Evolutionary conservation across 2,113 vertebrate genomes (phyloP).

Genomic region (Pygathrix nemaeus): DNA sequence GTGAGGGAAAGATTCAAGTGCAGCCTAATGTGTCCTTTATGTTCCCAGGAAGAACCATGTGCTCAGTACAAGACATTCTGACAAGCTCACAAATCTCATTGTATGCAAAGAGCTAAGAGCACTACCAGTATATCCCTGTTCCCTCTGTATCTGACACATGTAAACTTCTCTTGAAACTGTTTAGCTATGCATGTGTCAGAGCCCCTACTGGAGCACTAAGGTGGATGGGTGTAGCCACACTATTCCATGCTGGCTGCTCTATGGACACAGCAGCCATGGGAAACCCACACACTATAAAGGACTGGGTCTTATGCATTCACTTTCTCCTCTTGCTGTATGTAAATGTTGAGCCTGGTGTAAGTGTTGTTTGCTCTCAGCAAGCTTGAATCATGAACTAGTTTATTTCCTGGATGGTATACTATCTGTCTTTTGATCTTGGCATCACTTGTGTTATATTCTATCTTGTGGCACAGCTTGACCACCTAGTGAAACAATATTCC

Average conservation of each 20-base stretch:
- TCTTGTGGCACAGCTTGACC: not conserved
- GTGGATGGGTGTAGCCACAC: accelerated
- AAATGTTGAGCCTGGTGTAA: not conserved
- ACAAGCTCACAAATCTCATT: not conserved
- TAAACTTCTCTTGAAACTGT: not conserved
- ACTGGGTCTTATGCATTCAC: not conserved
- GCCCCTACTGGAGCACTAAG: not conserved
- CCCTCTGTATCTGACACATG: no score
- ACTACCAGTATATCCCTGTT: not conserved
- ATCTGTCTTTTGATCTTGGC: not conserved
- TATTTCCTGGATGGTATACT: not conserved
- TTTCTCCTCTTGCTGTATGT: not conserved
- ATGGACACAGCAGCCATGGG: no score
- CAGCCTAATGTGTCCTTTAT: not conserved
- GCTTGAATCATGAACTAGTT: not conserved
- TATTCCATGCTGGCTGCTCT: not conserved
- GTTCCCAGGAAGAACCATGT: not conserved
- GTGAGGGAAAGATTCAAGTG: not conserved
- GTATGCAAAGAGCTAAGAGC: not conserved
- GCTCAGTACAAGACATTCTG: not conserved
- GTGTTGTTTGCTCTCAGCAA: not conserved
- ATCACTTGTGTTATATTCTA: not conserved
- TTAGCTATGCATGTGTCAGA: not conserved
- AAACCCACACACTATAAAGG: not conserved
- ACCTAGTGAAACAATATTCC: not conserved